These are phyloP conservation scores for Acanthosepion pharaonis DNA, from an alignment of 2,888 invertebrate genomes.

Conservation along the genomic window DNA sequence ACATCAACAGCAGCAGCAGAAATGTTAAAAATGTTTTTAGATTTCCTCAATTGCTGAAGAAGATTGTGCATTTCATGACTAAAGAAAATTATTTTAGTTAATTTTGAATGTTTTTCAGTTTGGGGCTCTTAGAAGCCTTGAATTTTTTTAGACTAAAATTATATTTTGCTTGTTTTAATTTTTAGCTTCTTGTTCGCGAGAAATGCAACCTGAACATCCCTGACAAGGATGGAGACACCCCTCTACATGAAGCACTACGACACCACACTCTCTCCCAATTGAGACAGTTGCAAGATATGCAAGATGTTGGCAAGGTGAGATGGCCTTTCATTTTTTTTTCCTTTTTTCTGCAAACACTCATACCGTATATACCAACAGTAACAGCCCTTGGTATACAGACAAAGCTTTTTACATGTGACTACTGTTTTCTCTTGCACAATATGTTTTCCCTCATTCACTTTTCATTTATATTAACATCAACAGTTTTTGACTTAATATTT, in stretches of 20 bases:
- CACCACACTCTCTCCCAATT: constrained; percentile 97
- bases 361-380: not conserved
- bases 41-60: no score
- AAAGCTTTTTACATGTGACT: not conserved
- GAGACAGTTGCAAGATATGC: constrained; percentile 94
- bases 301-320: constrained; percentile 74
- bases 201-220: constrained; percentile 95
- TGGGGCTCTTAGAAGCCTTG: no score
- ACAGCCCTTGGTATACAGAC: not conserved
- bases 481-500: not conserved
- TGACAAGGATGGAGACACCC: constrained; percentile 96
- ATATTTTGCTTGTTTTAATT: constrained; percentile 14
- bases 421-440: not conserved
- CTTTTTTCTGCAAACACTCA: not conserved
- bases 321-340: not conserved
- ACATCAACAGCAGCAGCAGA: no score
- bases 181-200: constrained; percentile 88
- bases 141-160: not conserved
- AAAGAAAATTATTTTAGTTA: no score
- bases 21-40: no score
- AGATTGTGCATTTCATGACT: no score
- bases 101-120: no score
- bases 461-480: not conserved
- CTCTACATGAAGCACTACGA: constrained; percentile 89
- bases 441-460: not conserved